phyloP scores from a whole-genome alignment of 2,888 invertebrate species.

The Lysandra bellargus region DNA sequence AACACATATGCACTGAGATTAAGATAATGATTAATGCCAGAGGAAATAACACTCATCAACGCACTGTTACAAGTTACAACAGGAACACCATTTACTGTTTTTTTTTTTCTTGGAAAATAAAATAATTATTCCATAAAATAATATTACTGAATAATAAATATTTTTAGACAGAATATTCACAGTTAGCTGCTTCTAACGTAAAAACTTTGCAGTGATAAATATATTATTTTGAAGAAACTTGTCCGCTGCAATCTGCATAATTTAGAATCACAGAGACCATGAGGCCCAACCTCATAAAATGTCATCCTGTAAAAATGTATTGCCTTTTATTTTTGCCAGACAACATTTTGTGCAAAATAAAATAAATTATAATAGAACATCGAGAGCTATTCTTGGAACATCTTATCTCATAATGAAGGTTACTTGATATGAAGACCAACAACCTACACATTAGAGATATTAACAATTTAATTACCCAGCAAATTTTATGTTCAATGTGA shows the following conservation, averaged over 20 bases:
- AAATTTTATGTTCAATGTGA: not conserved
- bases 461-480: conserved; percentile 19
- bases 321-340: too few species aligned
- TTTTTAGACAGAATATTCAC: too few species aligned
- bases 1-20: not conserved
- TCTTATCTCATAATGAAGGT: conserved; percentile 18
- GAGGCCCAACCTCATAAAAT: too few species aligned
- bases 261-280: too few species aligned
- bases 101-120: not conserved
- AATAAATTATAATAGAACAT: not conserved
- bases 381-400: conserved; percentile 9
- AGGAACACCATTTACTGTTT: not conserved
- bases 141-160: too few species aligned
- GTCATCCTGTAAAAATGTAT: too few species aligned
- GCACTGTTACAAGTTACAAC: not conserved
- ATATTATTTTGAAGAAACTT: too few species aligned
- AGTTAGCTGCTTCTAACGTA: too few species aligned
- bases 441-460: conserved; percentile 25
- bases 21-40: conserved; percentile 8
- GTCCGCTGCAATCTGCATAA: too few species aligned
- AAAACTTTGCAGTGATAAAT: too few species aligned
- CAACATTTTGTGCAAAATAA: not conserved
- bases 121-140: not conserved
- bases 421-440: conserved; percentile 21
- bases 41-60: conserved; percentile 11